phyloP scores from a whole-genome alignment of 2,888 invertebrate species.

The Melinaea marsaeus region DNA sequence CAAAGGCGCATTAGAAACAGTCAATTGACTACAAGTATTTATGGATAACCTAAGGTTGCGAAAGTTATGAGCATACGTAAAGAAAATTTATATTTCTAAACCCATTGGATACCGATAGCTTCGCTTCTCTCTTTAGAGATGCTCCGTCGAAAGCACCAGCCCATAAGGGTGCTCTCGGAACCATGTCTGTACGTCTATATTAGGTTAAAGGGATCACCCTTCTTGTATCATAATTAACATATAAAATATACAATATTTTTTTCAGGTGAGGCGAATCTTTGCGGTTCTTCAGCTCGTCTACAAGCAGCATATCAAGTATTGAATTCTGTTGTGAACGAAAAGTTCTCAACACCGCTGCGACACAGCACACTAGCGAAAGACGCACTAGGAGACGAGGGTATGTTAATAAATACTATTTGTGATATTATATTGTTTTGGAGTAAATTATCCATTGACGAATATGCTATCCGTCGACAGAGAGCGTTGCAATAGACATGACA shows the following conservation, averaged over 20 bases:
- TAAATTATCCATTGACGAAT: background rate
- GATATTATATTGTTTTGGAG: background rate
- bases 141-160: no score
- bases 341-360: constrained; percentile 42
- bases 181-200: no score
- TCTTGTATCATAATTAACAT: background rate
- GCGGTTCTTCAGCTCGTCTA: constrained; percentile 81
- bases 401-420: background rate
- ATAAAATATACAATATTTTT: constrained; percentile 4
- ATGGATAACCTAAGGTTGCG: no score
- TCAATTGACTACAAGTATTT: no score
- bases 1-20: no score
- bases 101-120: no score
- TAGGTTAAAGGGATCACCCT: no score
- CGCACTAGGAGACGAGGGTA: constrained; percentile 73
- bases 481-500: constrained; percentile 79
- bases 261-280: constrained; percentile 78
- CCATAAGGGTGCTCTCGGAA: no score
- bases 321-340: constrained; percentile 38
- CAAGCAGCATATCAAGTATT: constrained; percentile 74
- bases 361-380: constrained; percentile 66
- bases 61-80: no score
- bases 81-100: no score
- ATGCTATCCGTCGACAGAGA: constrained; percentile 57
- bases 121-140: no score